Conservation (phyloP, 2,797 vertebrate species). For the Prionace glauca region DNA sequence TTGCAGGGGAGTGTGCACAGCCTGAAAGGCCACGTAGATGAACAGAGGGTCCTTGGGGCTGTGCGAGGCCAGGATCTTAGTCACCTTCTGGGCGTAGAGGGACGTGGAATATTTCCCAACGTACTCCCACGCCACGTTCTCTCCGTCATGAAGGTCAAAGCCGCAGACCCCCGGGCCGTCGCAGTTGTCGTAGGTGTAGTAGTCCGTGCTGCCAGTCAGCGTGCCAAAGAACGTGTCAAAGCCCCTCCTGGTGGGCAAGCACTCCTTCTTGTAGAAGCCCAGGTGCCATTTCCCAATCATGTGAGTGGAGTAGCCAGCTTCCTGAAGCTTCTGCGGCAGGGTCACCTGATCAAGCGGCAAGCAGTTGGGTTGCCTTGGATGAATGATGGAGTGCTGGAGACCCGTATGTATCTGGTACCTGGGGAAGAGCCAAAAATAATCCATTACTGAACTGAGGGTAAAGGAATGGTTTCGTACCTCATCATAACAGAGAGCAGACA, state of each 20-base stretch:
- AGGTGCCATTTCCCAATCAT: conserved; percentile 99
- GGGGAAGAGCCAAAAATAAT: not conserved
- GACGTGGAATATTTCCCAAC: conserved; percentile 89
- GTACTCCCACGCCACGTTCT: conserved; percentile 82
- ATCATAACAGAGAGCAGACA: not conserved
- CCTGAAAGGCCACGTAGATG: conserved; percentile 92
- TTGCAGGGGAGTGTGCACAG: conserved; percentile 89
- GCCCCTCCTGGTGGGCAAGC: conserved; percentile 85
- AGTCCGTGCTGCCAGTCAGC: conserved; percentile 88
- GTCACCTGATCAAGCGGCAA: conserved; percentile 85
- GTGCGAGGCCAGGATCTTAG: conserved; percentile 81
- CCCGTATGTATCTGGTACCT: conserved; percentile 99
- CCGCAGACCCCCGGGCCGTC: conserved; percentile 84
- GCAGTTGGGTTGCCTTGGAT: conserved; percentile 90
- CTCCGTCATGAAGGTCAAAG: conserved; percentile 87
- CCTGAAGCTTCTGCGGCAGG: conserved; percentile 84
- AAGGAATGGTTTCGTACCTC: not conserved
- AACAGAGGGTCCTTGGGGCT: conserved; percentile 76
- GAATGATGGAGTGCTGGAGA: conserved; percentile 94
- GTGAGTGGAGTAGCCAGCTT: conserved; percentile 87
- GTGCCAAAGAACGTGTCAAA: conserved; percentile 94
- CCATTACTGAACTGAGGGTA: not conserved
- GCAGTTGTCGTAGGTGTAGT: conserved; percentile 89
- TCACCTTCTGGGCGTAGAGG: conserved; percentile 80
- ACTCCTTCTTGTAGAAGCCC: conserved; percentile 94